phyloP scores from a whole-genome alignment of 2,113 vertebrate species.

The Rattus rattus region DNA sequence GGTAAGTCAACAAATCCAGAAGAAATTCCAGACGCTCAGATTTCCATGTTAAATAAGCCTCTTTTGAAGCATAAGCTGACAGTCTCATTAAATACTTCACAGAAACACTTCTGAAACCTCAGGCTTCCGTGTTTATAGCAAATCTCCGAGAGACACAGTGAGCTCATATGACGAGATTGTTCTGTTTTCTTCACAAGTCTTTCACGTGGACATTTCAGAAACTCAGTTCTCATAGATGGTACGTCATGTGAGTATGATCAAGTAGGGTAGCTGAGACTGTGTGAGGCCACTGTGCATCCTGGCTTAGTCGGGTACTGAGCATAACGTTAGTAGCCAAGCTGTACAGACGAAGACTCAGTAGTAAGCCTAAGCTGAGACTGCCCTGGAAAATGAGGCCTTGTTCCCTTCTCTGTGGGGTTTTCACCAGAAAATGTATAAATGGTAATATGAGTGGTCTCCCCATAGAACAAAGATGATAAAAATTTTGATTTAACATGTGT shows the following conservation, averaged over 20 bases:
- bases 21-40: slow-evolving; percentile 36
- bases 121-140: background rate
- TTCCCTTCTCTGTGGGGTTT: slow-evolving; percentile 50
- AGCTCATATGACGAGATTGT: background rate
- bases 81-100: background rate
- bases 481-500: background rate
- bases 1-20: slow-evolving; percentile 4
- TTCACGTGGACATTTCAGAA: slow-evolving; percentile 33
- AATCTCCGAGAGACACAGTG: background rate
- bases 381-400: slow-evolving; percentile 52
- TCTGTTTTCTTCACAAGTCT: slow-evolving; percentile 48
- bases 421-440: slow-evolving; percentile 49
- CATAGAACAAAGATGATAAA: background rate
- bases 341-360: background rate
- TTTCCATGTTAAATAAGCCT: background rate
- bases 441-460: background rate
- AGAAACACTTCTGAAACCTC: background rate
- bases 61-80: slow-evolving; percentile 28
- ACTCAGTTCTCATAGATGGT: slow-evolving; percentile 60
- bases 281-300: background rate
- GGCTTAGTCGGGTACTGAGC: slow-evolving; percentile 62
- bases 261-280: background rate
- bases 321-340: slow-evolving; percentile 38
- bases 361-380: slow-evolving; percentile 56
- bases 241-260: slow-evolving; percentile 36